Conservation (phyloP, 1,140 invertebrate genomes). For the Calosoma granatense region DNA sequence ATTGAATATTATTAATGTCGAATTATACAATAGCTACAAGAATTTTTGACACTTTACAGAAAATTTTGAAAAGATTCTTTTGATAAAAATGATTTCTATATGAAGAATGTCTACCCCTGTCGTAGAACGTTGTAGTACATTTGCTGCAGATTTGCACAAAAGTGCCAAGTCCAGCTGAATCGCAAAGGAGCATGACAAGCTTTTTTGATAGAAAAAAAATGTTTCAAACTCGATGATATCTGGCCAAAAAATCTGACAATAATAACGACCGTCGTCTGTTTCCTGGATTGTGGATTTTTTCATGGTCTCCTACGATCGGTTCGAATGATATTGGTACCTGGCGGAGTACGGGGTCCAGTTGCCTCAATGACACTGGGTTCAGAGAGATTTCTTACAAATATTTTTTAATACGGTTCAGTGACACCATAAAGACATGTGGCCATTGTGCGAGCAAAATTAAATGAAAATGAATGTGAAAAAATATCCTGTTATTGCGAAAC, state of each 20-base stretch:
- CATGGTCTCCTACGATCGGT: background rate
- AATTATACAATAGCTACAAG: too few relatives aligned
- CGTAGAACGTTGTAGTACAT: too few relatives aligned
- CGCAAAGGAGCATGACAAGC: background rate
- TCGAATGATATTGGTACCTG: background rate
- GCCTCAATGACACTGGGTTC: background rate
- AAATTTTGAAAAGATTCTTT: too few relatives aligned
- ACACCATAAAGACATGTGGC: background rate
- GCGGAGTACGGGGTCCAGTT: background rate
- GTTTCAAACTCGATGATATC: background rate
- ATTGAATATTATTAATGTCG: too few relatives aligned
- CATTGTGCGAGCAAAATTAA: background rate
- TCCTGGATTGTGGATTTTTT: slow-evolving; percentile 2
- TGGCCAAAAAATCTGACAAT: background rate
- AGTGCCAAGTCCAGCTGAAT: background rate
- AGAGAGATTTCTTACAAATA: background rate
- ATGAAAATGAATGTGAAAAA: background rate
- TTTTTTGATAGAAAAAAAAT: background rate
- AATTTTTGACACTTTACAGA: too few relatives aligned
- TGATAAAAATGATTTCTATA: too few relatives aligned
- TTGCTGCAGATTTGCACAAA: too few relatives aligned
- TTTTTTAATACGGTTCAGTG: slow-evolving; percentile 5
- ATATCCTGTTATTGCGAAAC: background rate
- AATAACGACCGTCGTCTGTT: background rate
- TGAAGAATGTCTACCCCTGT: too few relatives aligned